Evolutionary conservation across 2,888 invertebrate species (phyloP), one percentile per base, ranked within the genome.

Genomic region (Tortricodes alternella): DNA sequence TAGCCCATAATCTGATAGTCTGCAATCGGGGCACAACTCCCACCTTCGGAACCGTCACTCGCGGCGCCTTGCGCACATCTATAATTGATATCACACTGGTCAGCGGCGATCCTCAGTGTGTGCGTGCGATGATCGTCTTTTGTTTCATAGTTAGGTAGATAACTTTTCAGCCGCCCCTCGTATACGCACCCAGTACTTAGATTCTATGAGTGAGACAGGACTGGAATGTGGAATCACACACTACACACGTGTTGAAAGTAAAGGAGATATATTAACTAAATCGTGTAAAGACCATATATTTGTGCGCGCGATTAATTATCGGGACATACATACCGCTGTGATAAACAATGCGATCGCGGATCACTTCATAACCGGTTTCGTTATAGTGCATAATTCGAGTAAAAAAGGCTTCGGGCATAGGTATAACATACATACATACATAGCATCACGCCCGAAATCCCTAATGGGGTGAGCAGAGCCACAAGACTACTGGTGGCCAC

Each of bases 241-340:
- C n/a, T 61, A 43, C 9, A 61, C 58, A 0, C 37, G 61, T 6
- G 43, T 59, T n/a, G 53, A 61, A 53, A 59, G 29, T 7, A 39
- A 43, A 7, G 32, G 39, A 2, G 24, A 50, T 1, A 11, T n/a
- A 1, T 46, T 58, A 8, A 58, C 58, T 2, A 55, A 35, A 39
- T 52, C 58, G 0, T 58, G 61, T 9, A 58, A 58, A 3, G 61
- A 61, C 19, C 61, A 61, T 23, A 38, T 58, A 1, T 61, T 58
- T 24, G 39, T 55, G 16, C 46, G 59, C 6, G 19, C 9, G 2
- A 19, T 11, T 3, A 9, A 15, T 13, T n/a, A 11, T 9, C 23
- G 19, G 8, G 19, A 9, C 0, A 34, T 49, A 3, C 9, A 21
- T 16, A 57, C 60, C 0, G 53, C 57, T 2, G 53, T 60, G 4